phyloP scores from a whole-genome alignment of 2,797 vertebrate genomes.

The Smutsia gigantea region DNA sequence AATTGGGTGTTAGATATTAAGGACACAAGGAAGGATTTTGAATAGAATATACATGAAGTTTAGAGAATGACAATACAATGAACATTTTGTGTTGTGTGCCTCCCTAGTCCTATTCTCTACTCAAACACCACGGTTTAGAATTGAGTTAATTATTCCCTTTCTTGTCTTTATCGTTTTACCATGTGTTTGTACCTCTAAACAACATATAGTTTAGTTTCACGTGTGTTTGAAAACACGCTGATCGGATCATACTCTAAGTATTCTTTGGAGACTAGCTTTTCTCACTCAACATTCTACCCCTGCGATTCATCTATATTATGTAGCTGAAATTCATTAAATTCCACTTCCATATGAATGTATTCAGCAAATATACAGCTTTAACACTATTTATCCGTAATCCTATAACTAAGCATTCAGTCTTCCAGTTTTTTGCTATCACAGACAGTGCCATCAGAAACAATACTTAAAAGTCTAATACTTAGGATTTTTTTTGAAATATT shows the following conservation, averaged over 20 bases:
- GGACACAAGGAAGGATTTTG: neutral
- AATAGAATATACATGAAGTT: neutral
- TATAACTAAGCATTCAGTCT: neutral
- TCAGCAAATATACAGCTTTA: neutral
- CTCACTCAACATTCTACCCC: neutral
- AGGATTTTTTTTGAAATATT: slow-evolving; percentile 7
- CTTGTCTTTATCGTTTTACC: neutral
- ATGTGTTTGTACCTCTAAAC: neutral
- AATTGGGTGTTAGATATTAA: neutral
- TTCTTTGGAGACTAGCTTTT: neutral
- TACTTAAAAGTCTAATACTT: neutral
- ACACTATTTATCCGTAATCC: neutral
- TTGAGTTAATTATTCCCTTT: neutral
- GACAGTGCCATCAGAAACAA: neutral
- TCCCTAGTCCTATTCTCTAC: neutral
- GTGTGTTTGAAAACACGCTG: neutral
- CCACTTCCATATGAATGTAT: neutral
- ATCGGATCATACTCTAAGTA: neutral
- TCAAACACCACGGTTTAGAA: neutral
- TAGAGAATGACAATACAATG: neutral
- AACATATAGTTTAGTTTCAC: neutral
- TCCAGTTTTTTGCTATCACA: neutral
- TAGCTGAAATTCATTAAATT: neutral
- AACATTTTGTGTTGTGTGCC: neutral
- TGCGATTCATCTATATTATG: neutral